phyloP scores from a whole-genome alignment of 2,888 invertebrate genomes.

The Alviniconcha strummeri region DNA sequence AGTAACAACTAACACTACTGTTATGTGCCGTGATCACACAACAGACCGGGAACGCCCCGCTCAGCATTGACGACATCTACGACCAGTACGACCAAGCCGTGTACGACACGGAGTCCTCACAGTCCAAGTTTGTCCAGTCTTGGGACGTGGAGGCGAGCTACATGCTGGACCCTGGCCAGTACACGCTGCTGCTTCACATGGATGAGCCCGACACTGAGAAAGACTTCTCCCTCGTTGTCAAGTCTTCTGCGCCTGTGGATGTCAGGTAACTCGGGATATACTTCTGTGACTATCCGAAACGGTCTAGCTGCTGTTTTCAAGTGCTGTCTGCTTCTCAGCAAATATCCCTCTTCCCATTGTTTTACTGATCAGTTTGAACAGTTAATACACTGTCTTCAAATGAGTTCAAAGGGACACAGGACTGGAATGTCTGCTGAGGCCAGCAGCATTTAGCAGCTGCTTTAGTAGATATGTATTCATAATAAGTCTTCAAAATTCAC shows the following conservation, averaged over 20 bases:
- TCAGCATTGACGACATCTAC: slow-evolving; percentile 48
- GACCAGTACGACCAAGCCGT: slow-evolving; percentile 46
- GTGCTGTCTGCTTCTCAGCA: no score
- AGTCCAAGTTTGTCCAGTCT: slow-evolving; percentile 66
- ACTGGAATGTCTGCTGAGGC: background rate
- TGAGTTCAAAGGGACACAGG: background rate
- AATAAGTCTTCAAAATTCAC: background rate
- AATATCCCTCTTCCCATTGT: background rate
- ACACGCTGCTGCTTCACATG: slow-evolving; percentile 83
- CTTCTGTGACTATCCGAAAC: no score
- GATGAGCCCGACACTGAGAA: slow-evolving; percentile 82
- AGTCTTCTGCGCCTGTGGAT: slow-evolving; percentile 44
- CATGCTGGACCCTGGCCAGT: slow-evolving; percentile 84
- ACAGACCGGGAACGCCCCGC: slow-evolving; percentile 29
- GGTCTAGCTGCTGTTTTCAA: background rate
- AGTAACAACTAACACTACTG: no score
- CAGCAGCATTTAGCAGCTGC: background rate
- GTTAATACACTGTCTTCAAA: no score
- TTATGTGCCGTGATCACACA: no score
- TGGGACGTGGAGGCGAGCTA: slow-evolving; percentile 84
- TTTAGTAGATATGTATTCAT: background rate
- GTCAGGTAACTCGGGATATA: slow-evolving; percentile 45
- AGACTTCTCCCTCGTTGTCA: slow-evolving; percentile 79
- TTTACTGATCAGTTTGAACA: background rate
- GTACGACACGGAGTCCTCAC: slow-evolving; percentile 24